Evolutionary conservation across 1,140 invertebrate species (phyloP).

Genomic region (Arion vulgaris): DNA sequence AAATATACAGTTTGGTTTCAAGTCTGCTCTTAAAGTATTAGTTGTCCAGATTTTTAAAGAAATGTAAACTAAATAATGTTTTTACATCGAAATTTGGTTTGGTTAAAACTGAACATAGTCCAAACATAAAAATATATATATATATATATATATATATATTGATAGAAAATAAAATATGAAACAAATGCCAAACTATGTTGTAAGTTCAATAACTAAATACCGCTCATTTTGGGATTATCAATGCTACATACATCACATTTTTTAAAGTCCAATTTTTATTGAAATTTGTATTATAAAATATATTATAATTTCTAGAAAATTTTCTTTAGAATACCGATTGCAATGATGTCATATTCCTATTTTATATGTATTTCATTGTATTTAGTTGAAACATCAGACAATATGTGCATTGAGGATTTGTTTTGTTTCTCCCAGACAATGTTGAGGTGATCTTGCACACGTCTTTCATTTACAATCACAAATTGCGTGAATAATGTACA

Average conservation of each 20-base stretch:
- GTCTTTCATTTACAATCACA: background rate
- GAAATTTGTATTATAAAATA: background rate
- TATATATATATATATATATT: too few relatives aligned
- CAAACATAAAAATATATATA: too few relatives aligned
- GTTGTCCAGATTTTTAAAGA: too few relatives aligned
- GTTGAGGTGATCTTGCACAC: background rate
- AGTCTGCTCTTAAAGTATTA: too few relatives aligned
- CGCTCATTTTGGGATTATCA: too few relatives aligned
- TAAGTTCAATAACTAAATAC: too few relatives aligned
- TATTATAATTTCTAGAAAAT: background rate
- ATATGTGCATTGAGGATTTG: background rate
- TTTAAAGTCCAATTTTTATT: background rate
- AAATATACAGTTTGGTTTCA: too few relatives aligned
- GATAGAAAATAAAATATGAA: too few relatives aligned
- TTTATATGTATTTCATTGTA: background rate
- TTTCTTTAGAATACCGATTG: background rate
- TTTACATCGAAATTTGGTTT: too few relatives aligned
- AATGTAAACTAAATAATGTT: too few relatives aligned
- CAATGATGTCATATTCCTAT: background rate
- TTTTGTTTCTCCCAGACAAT: background rate
- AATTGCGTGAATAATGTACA: background rate
- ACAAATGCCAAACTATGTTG: too few relatives aligned
- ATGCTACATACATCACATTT: background rate
- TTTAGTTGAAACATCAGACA: background rate
- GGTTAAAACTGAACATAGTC: too few relatives aligned